Percentiles rank a stretch among this genome's conserved stretches.
These are phyloP conservation scores for Myioborus melanocephalus DNA, from an alignment of 2,797 vertebrate species.

Conservation along the genomic window DNA sequence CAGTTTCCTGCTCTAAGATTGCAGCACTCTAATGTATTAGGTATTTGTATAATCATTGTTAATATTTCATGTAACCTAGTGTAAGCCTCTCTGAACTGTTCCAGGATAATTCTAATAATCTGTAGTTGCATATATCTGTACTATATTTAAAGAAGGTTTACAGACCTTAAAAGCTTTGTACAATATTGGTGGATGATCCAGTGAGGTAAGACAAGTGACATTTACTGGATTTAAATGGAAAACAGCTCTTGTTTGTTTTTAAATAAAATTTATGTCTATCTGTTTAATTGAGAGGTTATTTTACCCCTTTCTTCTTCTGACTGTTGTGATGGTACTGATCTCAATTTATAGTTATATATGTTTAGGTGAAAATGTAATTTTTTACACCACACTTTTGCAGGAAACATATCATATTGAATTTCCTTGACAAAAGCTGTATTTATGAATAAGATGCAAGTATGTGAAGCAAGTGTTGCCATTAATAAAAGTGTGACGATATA, in stretches of 20 bases:
- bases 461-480: not conserved
- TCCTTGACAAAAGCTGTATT: not conserved
- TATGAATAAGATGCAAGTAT: not conserved
- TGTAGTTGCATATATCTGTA: constrained; percentile 42
- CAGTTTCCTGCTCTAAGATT: not conserved
- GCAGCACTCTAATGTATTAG: not conserved
- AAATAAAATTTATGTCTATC: constrained; percentile 7
- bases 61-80: constrained; percentile 29
- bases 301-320: constrained; percentile 31
- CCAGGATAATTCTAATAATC: constrained; percentile 41
- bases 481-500: not conserved
- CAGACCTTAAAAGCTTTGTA: constrained; percentile 2
- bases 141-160: not conserved
- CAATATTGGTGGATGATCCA: constrained; percentile 9
- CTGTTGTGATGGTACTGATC: not conserved
- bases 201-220: constrained; percentile 21
- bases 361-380: not conserved
- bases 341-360: not conserved
- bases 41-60: constrained; percentile 10
- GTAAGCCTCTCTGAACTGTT: constrained; percentile 39
- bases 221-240: constrained; percentile 2
- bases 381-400: not conserved
- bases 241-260: constrained; percentile 18
- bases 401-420: not conserved
- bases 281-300: not conserved